Base-by-base conservation (phyloP, 2,888 invertebrate species). In the Blomia tropicalis region DNA sequence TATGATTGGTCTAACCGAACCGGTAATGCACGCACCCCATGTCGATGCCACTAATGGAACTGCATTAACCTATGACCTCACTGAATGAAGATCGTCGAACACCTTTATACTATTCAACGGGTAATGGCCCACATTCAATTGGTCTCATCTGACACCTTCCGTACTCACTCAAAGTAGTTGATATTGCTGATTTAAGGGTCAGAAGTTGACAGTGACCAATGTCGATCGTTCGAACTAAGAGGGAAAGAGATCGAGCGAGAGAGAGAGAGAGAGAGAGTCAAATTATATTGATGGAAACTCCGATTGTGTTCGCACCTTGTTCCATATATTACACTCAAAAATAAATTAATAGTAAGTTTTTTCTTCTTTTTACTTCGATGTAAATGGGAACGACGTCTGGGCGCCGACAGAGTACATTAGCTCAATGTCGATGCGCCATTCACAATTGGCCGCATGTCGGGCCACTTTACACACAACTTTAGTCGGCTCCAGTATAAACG, bases 221-320 rank as follows among this genome's bases (percentile, higher is more conserved):
- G n/a, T n/a, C n/a, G n/a, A n/a, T n/a, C n/a, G n/a, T n/a, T n/a
- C n/a, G n/a, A n/a, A n/a, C n/a, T n/a, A n/a, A n/a, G n/a, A n/a
- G n/a, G n/a, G n/a, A n/a, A n/a, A n/a, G n/a, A n/a, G n/a, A n/a
- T n/a, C n/a, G n/a, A n/a, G n/a, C n/a, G n/a, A n/a, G n/a, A n/a
- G n/a, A n/a, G n/a, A n/a, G n/a, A n/a, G n/a, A n/a, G n/a, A n/a
- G n/a, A n/a, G n/a, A n/a, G n/a, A n/a, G n/a, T n/a, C n/a, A n/a
- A n/a, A n/a, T n/a, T n/a, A n/a, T n/a, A n/a, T n/a, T n/a, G 51
- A 47, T 47, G 51, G 51, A 11, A n/a, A 47, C 51, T 27, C 7
- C 51, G 51, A 47, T 47, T 47, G 51, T 47, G 51, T 47, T 47
- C 23, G 7, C 51, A 47, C 51, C 51, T 47, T 41, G 41, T 41